A percentile compares a stretch with the other conserved stretches of the same genome.
phyloP scores from a whole-genome alignment of 2,797 vertebrate species.

The Xenops minutus region DNA sequence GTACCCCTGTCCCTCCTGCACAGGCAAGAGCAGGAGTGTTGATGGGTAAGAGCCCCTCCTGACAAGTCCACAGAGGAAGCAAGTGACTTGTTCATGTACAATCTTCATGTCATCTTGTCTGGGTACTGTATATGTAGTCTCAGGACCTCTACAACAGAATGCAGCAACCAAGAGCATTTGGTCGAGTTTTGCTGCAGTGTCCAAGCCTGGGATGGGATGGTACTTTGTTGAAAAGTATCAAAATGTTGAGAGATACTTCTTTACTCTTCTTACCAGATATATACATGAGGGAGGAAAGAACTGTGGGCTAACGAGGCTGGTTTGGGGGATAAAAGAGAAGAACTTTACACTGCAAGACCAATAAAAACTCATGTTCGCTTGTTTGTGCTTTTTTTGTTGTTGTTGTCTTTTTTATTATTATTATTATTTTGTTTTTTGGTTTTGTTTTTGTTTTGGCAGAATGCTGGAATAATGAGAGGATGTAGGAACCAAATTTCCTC shows the following conservation, averaged over 20 bases:
- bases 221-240: background rate
- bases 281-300: background rate
- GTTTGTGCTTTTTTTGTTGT: too few relatives aligned
- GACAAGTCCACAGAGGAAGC: accelerated
- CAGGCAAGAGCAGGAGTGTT: accelerated
- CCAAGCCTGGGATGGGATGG: background rate
- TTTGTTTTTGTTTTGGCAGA: background rate
- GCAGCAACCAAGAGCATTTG: accelerated
- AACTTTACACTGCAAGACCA: background rate
- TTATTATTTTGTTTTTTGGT: too few relatives aligned
- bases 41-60: background rate
- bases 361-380: background rate
- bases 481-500: background rate
- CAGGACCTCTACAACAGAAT: background rate
- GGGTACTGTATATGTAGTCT: background rate
- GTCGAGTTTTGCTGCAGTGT: background rate
- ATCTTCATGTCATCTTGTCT: background rate
- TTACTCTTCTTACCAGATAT: background rate
- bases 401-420: background rate
- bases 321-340: background rate
- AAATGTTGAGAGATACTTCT: background rate
- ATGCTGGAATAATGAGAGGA: accelerated
- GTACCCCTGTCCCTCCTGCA: background rate
- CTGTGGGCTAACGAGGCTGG: background rate
- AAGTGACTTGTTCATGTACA: background rate